These are phyloP conservation scores for Rugalucina vietnamica DNA, from an alignment of 2,888 invertebrate genomes.

Conservation along the genomic window DNA sequence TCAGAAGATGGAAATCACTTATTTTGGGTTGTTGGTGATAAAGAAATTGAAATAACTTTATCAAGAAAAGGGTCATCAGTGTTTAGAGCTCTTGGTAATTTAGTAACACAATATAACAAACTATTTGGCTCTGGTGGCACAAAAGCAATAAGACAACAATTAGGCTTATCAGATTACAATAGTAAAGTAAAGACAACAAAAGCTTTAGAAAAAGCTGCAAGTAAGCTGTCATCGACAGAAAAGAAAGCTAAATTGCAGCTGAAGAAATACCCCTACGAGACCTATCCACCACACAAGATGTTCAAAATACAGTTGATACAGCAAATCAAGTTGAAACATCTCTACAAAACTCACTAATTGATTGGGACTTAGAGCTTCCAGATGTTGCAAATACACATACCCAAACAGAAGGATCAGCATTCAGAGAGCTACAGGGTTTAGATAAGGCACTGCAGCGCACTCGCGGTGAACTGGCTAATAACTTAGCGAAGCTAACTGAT, in stretches of 20 bases:
- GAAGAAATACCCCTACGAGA: conserved; percentile 41
- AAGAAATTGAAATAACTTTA: neutral
- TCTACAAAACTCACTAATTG: no score
- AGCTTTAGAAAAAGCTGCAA: no score
- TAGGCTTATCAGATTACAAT: neutral
- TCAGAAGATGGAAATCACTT: neutral
- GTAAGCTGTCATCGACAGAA: no score
- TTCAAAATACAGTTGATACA: conserved; percentile 27
- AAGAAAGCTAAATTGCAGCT: no score
- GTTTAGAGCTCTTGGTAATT: no score
- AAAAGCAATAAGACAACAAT: neutral
- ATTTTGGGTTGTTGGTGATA: neutral
- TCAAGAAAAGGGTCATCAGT: neutral
- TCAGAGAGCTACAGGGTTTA: neutral
- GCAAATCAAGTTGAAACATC: no score
- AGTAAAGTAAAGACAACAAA: no score
- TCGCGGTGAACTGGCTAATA: neutral
- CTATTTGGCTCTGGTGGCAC: neutral
- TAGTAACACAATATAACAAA: neutral
- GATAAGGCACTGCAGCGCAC: neutral
- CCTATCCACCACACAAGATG: conserved; percentile 41
- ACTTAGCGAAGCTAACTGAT: neutral
- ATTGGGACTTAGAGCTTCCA: neutral
- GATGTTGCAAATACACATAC: no score
- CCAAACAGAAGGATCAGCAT: neutral